Evolutionary conservation across 2,888 invertebrate species (phyloP), one percentile per base, ranked within the genome.

Genomic region (Alsophila aescularia): DNA sequence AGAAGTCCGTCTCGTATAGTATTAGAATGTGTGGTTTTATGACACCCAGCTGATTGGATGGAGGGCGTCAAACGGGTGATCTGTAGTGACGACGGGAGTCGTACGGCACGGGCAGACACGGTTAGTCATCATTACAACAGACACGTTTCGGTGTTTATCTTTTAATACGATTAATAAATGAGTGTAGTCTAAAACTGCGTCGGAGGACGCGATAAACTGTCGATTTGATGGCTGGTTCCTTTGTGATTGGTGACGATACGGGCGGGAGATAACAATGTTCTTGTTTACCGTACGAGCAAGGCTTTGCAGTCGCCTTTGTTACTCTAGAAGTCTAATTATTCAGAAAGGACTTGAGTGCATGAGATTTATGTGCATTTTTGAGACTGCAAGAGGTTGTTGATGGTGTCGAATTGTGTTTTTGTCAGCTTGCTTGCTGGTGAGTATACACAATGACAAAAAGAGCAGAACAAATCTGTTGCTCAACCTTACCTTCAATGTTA

Each of bases 61-160:
- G 85, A 85, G 87, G 89, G 87, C 88, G 89, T 89, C 79, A 78
- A 73, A 71, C 65, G 72, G 74, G 76, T 79, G 76, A 74, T 77
- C 75, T 71, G 72, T 41, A 70, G 69, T 70, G 68, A 76, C 73
- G 81, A 83, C 47, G 40, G 36, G 85, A 83, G 84, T 79, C 72
- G 73, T 66, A 65, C 77, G 83, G 83, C 84, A 85, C 81, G 81
- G 78, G 66, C 77, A 84, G 82, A 81, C 75, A 78, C 80, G 79
- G 86, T 90, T 90, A 90, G 90, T 90, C 90, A 89, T 87, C 87
- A 78, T 67, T 73, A 74, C 66, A 75, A 77, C 75, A 87, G 81
- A 83, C 80, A 82, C 82, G 79, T 84, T 83, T 75, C 75, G 69
- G 72, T 71, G 73, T 72, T 69, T 62, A 70, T 60, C 75, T 67